Evolutionary conservation across 1,140 invertebrate genomes (phyloP).

Genomic region (Rhopalosiphum padi): DNA sequence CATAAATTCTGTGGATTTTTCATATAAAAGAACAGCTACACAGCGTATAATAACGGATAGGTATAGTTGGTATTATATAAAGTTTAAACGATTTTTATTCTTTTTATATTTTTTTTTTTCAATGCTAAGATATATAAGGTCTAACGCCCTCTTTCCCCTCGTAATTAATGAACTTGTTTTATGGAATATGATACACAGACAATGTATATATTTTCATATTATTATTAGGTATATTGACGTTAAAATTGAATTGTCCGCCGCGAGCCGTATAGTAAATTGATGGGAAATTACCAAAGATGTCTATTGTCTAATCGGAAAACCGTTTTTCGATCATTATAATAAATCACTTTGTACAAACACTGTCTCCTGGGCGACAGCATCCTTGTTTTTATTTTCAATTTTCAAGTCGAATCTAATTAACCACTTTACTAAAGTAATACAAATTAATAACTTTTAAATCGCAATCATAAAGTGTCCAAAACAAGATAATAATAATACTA

Average conservation of each 20-base stretch:
- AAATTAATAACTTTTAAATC: too few species aligned
- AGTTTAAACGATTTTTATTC: background rate
- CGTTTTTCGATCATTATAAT: too few species aligned
- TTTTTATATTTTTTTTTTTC: background rate
- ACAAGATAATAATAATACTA: background rate
- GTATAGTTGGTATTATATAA: background rate
- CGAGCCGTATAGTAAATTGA: too few species aligned
- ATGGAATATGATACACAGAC: background rate
- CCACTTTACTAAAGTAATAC: background rate
- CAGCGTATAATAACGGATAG: background rate
- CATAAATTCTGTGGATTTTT: background rate
- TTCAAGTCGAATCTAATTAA: background rate
- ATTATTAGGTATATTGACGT: too few species aligned
- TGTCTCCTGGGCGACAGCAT: too few species aligned
- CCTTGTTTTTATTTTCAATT: background rate
- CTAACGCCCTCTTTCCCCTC: background rate
- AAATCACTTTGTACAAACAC: too few species aligned
- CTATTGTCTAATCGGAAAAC: too few species aligned
- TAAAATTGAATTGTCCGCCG: too few species aligned
- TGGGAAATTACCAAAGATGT: too few species aligned
- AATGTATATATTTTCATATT: too few species aligned
- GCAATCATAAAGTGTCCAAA: background rate
- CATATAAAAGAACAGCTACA: background rate
- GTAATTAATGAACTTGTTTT: constrained; percentile 1
- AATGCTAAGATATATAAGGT: background rate